Evolutionary conservation across 2,113 vertebrate genomes (phyloP).

Genomic region (Bubo bubo): DNA sequence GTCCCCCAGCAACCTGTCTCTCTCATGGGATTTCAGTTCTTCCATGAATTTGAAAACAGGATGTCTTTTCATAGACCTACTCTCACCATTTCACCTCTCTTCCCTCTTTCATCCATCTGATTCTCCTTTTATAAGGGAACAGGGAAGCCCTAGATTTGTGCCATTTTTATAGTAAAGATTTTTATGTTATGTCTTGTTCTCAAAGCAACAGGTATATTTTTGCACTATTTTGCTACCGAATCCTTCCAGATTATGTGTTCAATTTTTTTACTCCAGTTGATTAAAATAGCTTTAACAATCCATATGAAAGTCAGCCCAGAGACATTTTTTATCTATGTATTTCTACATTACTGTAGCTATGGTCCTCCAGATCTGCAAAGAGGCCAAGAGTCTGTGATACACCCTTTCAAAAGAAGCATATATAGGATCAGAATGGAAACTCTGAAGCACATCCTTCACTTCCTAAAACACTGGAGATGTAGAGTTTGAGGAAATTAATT

Average conservation of each 20-base stretch:
- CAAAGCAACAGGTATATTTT: background rate
- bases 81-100: background rate
- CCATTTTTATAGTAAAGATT: background rate
- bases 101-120: no score
- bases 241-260: background rate
- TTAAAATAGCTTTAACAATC: background rate
- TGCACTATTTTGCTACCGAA: background rate
- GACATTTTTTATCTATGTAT: background rate
- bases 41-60: background rate
- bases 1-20: background rate
- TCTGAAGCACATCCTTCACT: background rate
- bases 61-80: background rate
- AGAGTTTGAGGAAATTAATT: background rate
- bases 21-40: background rate
- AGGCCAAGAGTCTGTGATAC: background rate
- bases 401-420: background rate
- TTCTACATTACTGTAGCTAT: background rate
- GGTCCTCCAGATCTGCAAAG: background rate
- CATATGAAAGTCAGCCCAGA: background rate
- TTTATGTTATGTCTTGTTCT: background rate
- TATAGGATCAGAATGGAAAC: background rate
- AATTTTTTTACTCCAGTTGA: background rate
- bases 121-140: background rate
- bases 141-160: background rate
- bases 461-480: background rate